These are phyloP conservation scores for Ctenopoma multispine DNA, from an alignment of 2,797 vertebrate species.

Conservation along the genomic window DNA sequence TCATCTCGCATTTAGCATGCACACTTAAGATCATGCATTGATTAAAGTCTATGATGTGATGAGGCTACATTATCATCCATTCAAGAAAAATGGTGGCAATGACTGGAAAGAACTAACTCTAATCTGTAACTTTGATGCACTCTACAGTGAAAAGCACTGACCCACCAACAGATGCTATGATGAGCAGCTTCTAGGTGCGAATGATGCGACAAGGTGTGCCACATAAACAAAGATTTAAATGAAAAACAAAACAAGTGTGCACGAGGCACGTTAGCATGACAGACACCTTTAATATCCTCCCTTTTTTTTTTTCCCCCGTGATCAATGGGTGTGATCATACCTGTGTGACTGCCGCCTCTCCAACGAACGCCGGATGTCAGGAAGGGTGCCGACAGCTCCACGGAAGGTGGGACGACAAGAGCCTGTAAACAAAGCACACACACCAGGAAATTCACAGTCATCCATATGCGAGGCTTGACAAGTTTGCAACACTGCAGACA, in stretches of 20 bases:
- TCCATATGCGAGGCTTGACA: slow-evolving; percentile 70
- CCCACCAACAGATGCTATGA: slow-evolving; percentile 3
- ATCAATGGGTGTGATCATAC: slow-evolving; percentile 83
- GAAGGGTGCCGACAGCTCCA: slow-evolving; percentile 83
- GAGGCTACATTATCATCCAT: no score
- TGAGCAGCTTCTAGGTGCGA: neutral
- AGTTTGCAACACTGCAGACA: slow-evolving; percentile 59
- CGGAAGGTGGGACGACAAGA: slow-evolving; percentile 80
- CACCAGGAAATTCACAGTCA: slow-evolving; percentile 80
- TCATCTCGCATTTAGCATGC: neutral
- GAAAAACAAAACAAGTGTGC: slow-evolving; percentile 56
- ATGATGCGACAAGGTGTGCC: neutral
- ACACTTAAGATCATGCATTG: no score
- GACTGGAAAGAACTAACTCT: neutral
- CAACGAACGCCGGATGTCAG: slow-evolving; percentile 74
- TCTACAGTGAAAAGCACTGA: neutral
- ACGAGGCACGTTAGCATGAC: slow-evolving; percentile 73
- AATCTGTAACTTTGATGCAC: neutral
- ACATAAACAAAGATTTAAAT: slow-evolving; percentile 57
- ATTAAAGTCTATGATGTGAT: no score
- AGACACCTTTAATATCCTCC: slow-evolving; percentile 90
- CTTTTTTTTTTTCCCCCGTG: slow-evolving; percentile 62
- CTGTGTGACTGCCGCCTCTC: slow-evolving; percentile 78
- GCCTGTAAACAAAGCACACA: slow-evolving; percentile 85
- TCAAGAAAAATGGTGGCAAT: neutral